Conservation (phyloP, 2,888 invertebrate species). For the Aethes cnicana region DNA sequence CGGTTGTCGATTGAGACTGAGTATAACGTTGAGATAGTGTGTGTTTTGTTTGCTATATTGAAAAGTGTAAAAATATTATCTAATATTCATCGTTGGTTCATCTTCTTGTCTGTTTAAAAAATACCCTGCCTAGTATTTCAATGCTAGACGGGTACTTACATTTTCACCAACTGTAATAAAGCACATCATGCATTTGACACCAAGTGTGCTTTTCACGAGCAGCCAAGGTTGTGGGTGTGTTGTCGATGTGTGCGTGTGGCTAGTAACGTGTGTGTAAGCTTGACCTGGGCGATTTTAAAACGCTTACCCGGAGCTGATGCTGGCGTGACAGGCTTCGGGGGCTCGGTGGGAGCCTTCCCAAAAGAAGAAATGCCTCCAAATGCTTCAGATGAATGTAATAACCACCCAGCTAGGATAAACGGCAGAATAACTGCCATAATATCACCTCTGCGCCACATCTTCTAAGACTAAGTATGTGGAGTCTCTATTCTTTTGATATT, state of each 20-base stretch:
- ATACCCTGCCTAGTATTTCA: slow-evolving; percentile 27
- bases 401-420: slow-evolving; percentile 21
- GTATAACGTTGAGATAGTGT: too few species aligned
- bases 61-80: too few species aligned
- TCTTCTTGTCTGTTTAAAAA: neutral
- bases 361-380: slow-evolving; percentile 44
- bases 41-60: too few species aligned
- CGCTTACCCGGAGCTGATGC: slow-evolving; percentile 71
- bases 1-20: too few species aligned
- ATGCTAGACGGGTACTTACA: slow-evolving; percentile 25
- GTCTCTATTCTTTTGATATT: neutral
- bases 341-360: slow-evolving; percentile 71
- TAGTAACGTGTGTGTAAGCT: slow-evolving; percentile 34
- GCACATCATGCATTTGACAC: slow-evolving; percentile 27
- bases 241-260: slow-evolving; percentile 19
- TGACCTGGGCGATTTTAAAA: slow-evolving; percentile 45
- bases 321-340: slow-evolving; percentile 64
- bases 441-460: slow-evolving; percentile 14
- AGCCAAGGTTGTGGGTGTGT: slow-evolving; percentile 20
- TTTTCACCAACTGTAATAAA: neutral
- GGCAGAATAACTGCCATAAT: slow-evolving; percentile 14
- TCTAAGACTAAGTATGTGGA: slow-evolving; percentile 8
- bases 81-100: too few species aligned
- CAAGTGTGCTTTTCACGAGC: slow-evolving; percentile 25
- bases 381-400: slow-evolving; percentile 20